Base-by-base conservation (phyloP, 2,888 invertebrate species). In the Polydrusus tereticollis region DNA sequence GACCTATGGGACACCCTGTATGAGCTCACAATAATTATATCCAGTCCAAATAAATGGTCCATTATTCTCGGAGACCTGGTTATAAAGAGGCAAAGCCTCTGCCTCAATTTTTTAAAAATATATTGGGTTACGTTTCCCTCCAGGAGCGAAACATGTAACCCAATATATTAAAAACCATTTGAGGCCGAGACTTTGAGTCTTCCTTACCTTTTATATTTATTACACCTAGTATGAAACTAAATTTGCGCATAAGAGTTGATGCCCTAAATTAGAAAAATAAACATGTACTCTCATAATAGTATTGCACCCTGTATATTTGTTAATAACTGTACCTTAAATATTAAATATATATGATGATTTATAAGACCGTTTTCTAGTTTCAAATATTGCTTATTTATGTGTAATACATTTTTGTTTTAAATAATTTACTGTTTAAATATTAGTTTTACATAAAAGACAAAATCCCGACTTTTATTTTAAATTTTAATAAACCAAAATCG, bases 291-390 rank as follows among this genome's bases (percentile, higher is more conserved):
- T 47, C 21, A 26, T 26, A 26, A 50, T 26, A 23, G 50, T 20
- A 50, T 26, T 29, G 52, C 29, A 55, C 52, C 52, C 18, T 55
- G 52, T 70, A 62, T 69, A 78, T 73, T 77, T 80, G 81, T 82
- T 82, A 78, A 77, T 79, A 77, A 81, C 77, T 83, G 83, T 84
- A 84, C 83, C 83, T 82, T 82, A 82, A 82, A 81, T 82, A 80
- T 69, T 73, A 69, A 69, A 80, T 80, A 81, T 79, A 81, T 82
- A 80, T 79, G 59, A 80, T 80, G 79, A 79, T 81, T 82, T 82
- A 78, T 79, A 82, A 82, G 77, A 80, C 76, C 77, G 78, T 75
- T 81, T 80, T 70, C 70, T 80, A 81, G 79, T 80, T 80, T 80
- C 79, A 76, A 78, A 78, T 77, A 72, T 77, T 80, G 80, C 80